These are phyloP conservation scores for Tenthredo mesomela DNA, from an alignment of 2,888 invertebrate species.

Conservation along the genomic window DNA sequence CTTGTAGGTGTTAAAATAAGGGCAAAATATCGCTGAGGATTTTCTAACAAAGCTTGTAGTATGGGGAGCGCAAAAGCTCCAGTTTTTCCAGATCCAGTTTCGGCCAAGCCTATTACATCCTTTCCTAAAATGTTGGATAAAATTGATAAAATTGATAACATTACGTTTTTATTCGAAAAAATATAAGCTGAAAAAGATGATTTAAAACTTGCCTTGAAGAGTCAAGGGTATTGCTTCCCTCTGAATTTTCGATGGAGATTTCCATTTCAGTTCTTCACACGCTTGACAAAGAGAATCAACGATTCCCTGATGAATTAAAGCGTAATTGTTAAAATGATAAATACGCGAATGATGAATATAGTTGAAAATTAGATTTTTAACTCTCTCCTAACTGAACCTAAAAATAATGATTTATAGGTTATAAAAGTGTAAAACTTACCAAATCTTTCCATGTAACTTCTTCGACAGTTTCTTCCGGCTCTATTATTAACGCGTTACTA, in stretches of 20 bases:
- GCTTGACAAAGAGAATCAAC: constrained; percentile 95
- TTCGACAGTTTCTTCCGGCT: constrained; percentile 64
- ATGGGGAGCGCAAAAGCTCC: constrained; percentile 99
- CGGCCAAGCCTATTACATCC: constrained; percentile 88
- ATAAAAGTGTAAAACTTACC: constrained; percentile 76
- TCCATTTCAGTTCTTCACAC: constrained; percentile 96
- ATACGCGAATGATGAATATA: too few species aligned
- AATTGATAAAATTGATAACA: constrained; percentile 81
- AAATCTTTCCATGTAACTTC: constrained; percentile 82
- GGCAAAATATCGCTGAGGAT: constrained; percentile 96
- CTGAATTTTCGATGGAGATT: constrained; percentile 96
- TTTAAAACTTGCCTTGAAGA: constrained; percentile 84
- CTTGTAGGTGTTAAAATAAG: constrained; percentile 97
- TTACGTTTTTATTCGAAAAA: background rate
- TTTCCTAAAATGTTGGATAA: constrained; percentile 86
- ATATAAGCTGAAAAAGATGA: background rate
- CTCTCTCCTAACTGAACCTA: constrained; percentile 20
- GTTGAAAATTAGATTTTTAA: background rate
- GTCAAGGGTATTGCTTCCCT: constrained; percentile 95
- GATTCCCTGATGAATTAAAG: constrained; percentile 85
- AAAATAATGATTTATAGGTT: background rate
- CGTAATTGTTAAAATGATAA: background rate
- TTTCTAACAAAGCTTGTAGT: constrained; percentile 92
- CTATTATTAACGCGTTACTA: constrained; percentile 54
- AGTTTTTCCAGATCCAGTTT: constrained; percentile 97